phyloP scores from a whole-genome alignment of 2,113 vertebrate species.

The Platysternon megacephalum region DNA sequence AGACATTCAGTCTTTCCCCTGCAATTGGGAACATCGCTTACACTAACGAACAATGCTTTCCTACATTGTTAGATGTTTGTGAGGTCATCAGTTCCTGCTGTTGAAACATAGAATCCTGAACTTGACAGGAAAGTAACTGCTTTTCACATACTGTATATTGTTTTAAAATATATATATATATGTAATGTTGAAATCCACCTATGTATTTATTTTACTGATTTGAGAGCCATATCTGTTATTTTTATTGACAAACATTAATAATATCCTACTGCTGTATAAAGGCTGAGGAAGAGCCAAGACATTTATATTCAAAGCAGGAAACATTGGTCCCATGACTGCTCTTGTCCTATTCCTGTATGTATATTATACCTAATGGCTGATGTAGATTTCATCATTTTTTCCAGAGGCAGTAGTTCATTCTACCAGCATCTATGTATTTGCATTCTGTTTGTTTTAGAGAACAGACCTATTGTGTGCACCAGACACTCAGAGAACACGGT shows the following conservation, averaged over 20 bases:
- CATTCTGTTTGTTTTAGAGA: not conserved
- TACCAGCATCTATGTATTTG: not conserved
- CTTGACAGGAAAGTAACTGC: slow-evolving; percentile 32
- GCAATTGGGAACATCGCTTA: slow-evolving; percentile 51
- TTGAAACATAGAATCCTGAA: slow-evolving; percentile 20
- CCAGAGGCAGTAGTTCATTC: slow-evolving; percentile 32
- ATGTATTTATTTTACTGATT: slow-evolving; percentile 3
- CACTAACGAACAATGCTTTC: slow-evolving; percentile 43
- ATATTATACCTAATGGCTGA: slow-evolving; percentile 39
- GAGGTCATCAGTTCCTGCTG: not conserved
- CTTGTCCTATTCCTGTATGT: slow-evolving; percentile 35
- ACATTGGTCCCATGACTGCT: not conserved
- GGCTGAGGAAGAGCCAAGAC: not conserved
- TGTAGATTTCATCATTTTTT: slow-evolving; percentile 53
- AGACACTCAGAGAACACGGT: not conserved
- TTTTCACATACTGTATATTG: not conserved
- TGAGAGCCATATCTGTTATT: not conserved
- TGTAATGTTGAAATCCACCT: not conserved
- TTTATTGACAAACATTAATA: not conserved
- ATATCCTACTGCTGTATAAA: slow-evolving; percentile 9
- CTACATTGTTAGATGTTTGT: not conserved
- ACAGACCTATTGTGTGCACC: slow-evolving; percentile 1
- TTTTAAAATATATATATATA: not conserved
- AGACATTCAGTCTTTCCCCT: slow-evolving; percentile 48
- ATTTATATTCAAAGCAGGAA: slow-evolving; percentile 52